These are phyloP conservation scores for Nomia melanderi DNA, from an alignment of 1,140 invertebrate species.

Conservation along the genomic window DNA sequence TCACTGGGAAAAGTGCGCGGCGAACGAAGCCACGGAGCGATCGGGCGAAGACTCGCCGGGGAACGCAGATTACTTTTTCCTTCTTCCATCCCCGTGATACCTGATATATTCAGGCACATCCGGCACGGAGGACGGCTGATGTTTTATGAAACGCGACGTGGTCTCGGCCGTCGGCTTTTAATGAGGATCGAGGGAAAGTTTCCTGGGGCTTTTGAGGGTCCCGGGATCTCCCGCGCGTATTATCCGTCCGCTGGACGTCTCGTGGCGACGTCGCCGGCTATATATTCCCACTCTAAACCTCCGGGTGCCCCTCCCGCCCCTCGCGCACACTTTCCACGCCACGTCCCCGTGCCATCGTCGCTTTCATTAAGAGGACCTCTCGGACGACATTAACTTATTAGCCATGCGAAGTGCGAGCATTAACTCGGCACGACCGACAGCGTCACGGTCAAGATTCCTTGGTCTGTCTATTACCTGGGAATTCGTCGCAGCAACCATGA, in stretches of 20 bases:
- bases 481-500: slow-evolving; percentile 8
- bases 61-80: slow-evolving; percentile 37
- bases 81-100: slow-evolving; percentile 10
- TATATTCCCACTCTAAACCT: slow-evolving; percentile 14
- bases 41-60: neutral
- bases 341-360: slow-evolving; percentile 28
- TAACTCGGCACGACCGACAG: slow-evolving; percentile 43
- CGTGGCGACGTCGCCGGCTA: slow-evolving; percentile 13
- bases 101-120: slow-evolving; percentile 38
- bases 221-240: slow-evolving; percentile 31
- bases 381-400: slow-evolving; percentile 69
- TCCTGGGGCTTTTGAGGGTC: slow-evolving; percentile 33
- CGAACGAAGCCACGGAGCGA: neutral
- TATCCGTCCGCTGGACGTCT: slow-evolving; percentile 43
- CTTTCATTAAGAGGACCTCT: slow-evolving; percentile 62
- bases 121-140: slow-evolving; percentile 1
- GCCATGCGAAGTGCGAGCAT: slow-evolving; percentile 64
- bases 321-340: slow-evolving; percentile 15
- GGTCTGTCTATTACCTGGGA: slow-evolving; percentile 45
- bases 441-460: slow-evolving; percentile 41
- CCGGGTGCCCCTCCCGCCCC: slow-evolving; percentile 15
- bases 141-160: slow-evolving; percentile 44
- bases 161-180: slow-evolving; percentile 36
- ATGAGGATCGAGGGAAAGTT: slow-evolving; percentile 58
- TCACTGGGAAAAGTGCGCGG: neutral